phyloP scores from a whole-genome alignment of 2,888 invertebrate species.

The Aphodius granarius region DNA sequence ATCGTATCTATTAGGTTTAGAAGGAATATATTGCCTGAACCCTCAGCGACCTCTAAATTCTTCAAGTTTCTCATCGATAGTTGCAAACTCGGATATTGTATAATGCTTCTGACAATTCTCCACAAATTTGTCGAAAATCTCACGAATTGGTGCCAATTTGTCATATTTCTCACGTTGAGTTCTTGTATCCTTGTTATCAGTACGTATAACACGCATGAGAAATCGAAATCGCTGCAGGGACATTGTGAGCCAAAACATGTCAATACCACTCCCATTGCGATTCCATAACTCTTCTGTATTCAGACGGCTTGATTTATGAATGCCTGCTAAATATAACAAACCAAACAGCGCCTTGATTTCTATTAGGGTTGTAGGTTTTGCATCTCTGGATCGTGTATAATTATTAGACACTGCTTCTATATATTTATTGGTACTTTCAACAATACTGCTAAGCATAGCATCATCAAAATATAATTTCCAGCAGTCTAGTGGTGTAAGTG shows the following conservation, averaged over 20 bases:
- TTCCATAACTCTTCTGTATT: slow-evolving; percentile 14
- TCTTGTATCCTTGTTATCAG: no score
- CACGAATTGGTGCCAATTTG: slow-evolving; percentile 8
- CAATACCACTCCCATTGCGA: slow-evolving; percentile 4
- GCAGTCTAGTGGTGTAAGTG: not conserved
- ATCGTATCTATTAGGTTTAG: not conserved
- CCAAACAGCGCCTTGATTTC: slow-evolving; percentile 13
- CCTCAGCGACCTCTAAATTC: slow-evolving; percentile 33
- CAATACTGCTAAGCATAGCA: slow-evolving; percentile 5
- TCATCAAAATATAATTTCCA: slow-evolving; percentile 10
- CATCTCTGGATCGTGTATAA: slow-evolving; percentile 2
- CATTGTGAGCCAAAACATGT: slow-evolving; percentile 15
- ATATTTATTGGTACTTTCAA: slow-evolving; percentile 10
- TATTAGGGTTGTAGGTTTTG: not conserved
- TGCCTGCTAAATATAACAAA: slow-evolving; percentile 12
- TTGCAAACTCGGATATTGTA: not conserved
- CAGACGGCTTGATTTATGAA: slow-evolving; percentile 14
- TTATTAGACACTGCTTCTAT: slow-evolving; percentile 8
- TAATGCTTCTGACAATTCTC: not conserved
- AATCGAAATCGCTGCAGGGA: slow-evolving; percentile 5
- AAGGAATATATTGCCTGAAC: slow-evolving; percentile 42
- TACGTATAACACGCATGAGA: slow-evolving; percentile 1
- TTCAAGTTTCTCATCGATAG: slow-evolving; percentile 4
- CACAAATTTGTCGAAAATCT: slow-evolving; percentile 12
- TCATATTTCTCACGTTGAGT: not conserved